Evolutionary conservation across 2,113 vertebrate species (phyloP).

Genomic region (cat (Felis catus)): DNA sequence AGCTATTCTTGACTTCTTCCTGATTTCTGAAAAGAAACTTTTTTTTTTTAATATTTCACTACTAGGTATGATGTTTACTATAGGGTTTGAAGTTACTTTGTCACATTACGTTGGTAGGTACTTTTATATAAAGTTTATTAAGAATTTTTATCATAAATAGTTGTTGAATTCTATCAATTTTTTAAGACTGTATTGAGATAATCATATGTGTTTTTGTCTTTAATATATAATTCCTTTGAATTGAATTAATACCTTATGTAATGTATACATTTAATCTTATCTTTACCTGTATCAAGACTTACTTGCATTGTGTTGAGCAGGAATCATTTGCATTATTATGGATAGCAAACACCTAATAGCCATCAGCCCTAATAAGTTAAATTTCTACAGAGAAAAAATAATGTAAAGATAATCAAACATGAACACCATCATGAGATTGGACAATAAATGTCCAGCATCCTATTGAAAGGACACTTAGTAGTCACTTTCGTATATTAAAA

Average conservation of each 20-base stretch:
- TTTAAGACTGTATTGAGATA: not conserved
- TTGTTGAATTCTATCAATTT: not conserved
- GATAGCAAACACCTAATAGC: not conserved
- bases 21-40: not conserved
- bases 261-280: not conserved
- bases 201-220: not conserved
- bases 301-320: not conserved
- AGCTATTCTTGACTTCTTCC: not conserved
- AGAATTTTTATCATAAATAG: not conserved
- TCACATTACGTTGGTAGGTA: not conserved
- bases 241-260: not conserved
- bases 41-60: not conserved
- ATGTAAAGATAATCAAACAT: not conserved
- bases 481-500: not conserved
- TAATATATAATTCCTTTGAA: not conserved
- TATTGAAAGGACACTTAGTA: not conserved
- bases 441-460: not conserved
- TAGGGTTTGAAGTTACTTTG: not conserved
- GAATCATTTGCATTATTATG: not conserved
- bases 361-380: not conserved
- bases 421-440: not conserved
- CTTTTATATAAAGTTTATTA: not conserved
- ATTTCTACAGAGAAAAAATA: not conserved
- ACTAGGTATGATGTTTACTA: not conserved
- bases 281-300: not conserved